These are phyloP conservation scores for Gymnodraco acuticeps DNA, from an alignment of 2,797 vertebrate genomes.

Conservation along the genomic window DNA sequence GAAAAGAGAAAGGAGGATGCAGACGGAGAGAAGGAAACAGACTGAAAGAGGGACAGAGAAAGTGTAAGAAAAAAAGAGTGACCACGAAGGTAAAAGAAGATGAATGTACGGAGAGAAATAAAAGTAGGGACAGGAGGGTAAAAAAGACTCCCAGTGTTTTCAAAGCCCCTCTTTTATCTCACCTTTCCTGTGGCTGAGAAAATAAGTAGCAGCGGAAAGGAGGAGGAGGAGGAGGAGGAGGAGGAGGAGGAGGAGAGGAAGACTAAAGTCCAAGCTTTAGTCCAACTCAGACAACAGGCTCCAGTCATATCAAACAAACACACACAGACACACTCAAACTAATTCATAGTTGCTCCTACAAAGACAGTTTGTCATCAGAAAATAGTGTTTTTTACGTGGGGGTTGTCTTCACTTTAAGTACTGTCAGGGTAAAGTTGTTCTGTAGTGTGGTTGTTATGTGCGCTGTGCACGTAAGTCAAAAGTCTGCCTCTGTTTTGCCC, in stretches of 20 bases:
- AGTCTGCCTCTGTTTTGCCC: background rate
- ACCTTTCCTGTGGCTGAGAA: conserved; percentile 77
- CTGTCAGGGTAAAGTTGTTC: background rate
- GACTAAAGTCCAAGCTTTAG: conserved; percentile 72
- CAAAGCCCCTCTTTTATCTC: conserved; percentile 81
- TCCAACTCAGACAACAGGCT: conserved; percentile 67
- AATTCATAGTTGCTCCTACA: conserved; percentile 62
- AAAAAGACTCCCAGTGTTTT: conserved; percentile 70
- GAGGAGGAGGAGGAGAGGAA: conserved; percentile 56
- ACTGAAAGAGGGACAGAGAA: conserved; percentile 11
- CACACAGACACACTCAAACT: conserved; percentile 44
- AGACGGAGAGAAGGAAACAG: conserved; percentile 5
- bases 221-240: conserved; percentile 52
- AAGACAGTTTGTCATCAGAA: conserved; percentile 43
- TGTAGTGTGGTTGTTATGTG: background rate
- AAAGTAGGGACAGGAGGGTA: conserved; percentile 1
- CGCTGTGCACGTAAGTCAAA: background rate
- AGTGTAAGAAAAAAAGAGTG: conserved; percentile 12
- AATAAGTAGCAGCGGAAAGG: conserved; percentile 58
- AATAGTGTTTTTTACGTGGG: conserved; percentile 2
- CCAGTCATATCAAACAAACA: conserved; percentile 37
- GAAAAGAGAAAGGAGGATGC: conserved; percentile 8
- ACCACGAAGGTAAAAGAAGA: conserved; percentile 25
- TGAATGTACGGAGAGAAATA: background rate
- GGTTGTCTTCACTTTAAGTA: background rate